Base-by-base conservation (phyloP, 2,888 invertebrate genomes). In the Monopis laevigella region DNA sequence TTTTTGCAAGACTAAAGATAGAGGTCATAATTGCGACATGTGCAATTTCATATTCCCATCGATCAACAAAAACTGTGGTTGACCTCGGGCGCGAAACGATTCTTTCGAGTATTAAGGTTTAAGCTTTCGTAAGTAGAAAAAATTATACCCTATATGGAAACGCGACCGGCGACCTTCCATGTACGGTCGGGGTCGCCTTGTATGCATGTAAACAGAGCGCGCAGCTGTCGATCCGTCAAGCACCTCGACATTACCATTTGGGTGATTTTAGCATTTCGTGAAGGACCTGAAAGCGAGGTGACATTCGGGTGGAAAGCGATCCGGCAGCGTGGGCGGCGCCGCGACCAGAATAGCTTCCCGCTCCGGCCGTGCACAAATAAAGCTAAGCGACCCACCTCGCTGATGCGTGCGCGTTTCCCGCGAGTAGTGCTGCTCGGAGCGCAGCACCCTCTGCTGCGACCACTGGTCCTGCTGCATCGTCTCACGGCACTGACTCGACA, bases 321-420 rank as follows among this genome's bases (percentile, higher is more conserved):
- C 29, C 5, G 6, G 7, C n/a, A 6, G n/a, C 29, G 5, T 12
- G 11, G 7, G 29, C 29, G 29, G n/a, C 6, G 7, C 7, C 7
- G 12, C 6, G 5, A 3, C 11, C 13, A 6, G 21, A 13, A 11
- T 11, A 12, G 66, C 62, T 64, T 66, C 70, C 62, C 71, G 65
- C 61, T 55, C 63, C 48, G 71, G 65, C 69, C 69, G 68, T 73
- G 75, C 74, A 70, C 74, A 72, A 70, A 74, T 74, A 75, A 69
- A 69, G 52, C n/a, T 51, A 50, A 54, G 49, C 53, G 51, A 82
- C 85, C 81, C 70, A 86, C 89, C 88, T 88, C 87, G 86, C 80
- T 89, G 89, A 71, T 88, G 88, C 56, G 82, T 77, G 78, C 88
- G 88, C 81, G 89, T 84, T 78, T 92, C 90, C 63, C 89, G 16